Evolutionary conservation across 2,113 vertebrate genomes (phyloP).

Genomic region (Notothenia rossii): DNA sequence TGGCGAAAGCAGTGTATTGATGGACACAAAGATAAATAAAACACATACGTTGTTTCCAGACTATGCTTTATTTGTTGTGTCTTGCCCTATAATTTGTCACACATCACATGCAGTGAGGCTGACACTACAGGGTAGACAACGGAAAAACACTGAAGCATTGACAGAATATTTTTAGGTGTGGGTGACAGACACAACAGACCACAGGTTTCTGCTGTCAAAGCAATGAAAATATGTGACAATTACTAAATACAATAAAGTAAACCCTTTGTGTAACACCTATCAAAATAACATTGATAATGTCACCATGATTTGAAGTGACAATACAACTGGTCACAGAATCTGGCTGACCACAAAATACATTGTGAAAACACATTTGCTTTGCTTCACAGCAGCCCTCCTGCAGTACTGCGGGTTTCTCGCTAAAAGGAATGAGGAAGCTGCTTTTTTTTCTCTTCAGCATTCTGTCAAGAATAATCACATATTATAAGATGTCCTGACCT

Average conservation of each 20-base stretch:
- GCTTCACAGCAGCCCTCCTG: not conserved
- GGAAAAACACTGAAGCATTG: not conserved
- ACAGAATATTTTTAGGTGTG: not conserved
- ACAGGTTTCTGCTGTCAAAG: not conserved
- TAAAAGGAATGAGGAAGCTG: not conserved
- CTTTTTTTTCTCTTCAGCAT: not conserved
- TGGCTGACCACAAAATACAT: not conserved
- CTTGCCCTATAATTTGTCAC: not conserved
- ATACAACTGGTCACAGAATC: not conserved
- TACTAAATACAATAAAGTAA: not conserved
- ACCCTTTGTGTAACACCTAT: not conserved
- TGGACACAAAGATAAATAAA: not conserved
- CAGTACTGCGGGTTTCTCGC: not conserved
- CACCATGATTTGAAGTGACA: not conserved
- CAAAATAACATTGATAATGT: not conserved
- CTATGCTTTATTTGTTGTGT: not conserved
- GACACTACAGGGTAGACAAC: not conserved
- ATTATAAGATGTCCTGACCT: not conserved
- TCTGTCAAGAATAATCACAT: not conserved
- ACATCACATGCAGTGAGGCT: not conserved
- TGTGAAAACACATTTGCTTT: not conserved
- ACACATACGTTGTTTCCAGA: not conserved
- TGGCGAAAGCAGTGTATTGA: not conserved
- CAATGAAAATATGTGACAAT: not conserved
- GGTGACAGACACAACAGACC: not conserved